Percentiles rank a stretch among this genome's conserved stretches.
phyloP scores from a whole-genome alignment of 2,113 vertebrate genomes.

The Microtus oregoni region DNA sequence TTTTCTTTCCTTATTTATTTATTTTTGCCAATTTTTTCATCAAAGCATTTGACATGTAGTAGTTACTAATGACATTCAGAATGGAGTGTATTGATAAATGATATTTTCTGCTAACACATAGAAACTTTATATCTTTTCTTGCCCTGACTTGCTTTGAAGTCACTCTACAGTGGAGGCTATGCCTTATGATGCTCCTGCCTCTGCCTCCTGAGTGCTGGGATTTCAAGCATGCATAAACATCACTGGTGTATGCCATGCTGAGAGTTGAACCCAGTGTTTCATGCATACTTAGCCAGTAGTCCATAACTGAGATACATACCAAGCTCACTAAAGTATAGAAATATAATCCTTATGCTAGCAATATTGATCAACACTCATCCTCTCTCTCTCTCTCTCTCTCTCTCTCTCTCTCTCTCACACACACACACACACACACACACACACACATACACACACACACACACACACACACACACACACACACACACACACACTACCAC shows the following conservation, averaged over 20 bases:
- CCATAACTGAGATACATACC: background rate
- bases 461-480: too few species aligned
- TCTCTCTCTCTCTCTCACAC: too few species aligned
- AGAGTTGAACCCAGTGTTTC: background rate
- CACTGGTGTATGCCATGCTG: background rate
- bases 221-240: background rate
- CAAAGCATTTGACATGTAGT: background rate
- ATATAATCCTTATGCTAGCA: background rate
- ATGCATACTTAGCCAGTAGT: background rate
- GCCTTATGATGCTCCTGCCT: background rate
- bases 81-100: background rate
- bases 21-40: background rate
- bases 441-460: too few species aligned
- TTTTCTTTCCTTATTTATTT: background rate
- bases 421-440: too few species aligned
- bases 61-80: background rate
- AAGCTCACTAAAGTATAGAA: background rate
- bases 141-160: background rate
- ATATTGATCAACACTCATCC: background rate
- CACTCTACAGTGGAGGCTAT: background rate
- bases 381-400: too few species aligned
- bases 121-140: background rate
- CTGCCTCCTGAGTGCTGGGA: background rate
- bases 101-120: background rate
- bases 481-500: too few species aligned